Percentiles rank a stretch among this genome's conserved stretches.
Evolutionary conservation across 1,140 invertebrate species (phyloP).

Genomic region (Microplitis demolitor): DNA sequence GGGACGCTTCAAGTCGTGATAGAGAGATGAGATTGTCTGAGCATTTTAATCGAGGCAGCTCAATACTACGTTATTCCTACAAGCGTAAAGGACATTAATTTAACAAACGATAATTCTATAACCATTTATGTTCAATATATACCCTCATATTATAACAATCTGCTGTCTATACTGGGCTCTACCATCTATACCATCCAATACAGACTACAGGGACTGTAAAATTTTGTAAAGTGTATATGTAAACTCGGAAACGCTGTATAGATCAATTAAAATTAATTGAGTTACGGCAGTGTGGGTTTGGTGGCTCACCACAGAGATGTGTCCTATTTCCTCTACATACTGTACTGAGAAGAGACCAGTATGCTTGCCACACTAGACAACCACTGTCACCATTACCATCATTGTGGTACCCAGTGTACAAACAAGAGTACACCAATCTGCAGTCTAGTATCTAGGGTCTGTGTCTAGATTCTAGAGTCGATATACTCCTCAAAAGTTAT

Average conservation of each 20-base stretch:
- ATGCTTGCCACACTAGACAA: constrained; percentile 24
- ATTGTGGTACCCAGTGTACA: background rate
- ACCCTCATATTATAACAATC: no score
- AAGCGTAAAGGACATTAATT: background rate
- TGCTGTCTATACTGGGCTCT: no score
- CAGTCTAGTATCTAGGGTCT: no score
- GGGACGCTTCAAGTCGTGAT: background rate
- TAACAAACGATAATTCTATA: background rate
- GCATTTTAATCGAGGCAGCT: background rate
- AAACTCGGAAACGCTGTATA: constrained; percentile 14
- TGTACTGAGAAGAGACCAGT: background rate
- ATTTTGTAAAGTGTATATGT: background rate
- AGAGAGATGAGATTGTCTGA: background rate
- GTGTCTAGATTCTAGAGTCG: no score
- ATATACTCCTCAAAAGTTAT: no score
- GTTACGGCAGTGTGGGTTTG: constrained; percentile 50
- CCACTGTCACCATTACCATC: constrained; percentile 16
- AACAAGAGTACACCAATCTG: background rate
- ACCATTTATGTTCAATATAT: no score
- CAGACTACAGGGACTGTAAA: background rate
- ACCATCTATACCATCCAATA: no score
- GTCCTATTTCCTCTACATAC: constrained; percentile 33
- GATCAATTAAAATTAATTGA: constrained; percentile 57
- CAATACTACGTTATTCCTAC: background rate
- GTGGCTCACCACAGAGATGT: constrained; percentile 47